Base-by-base conservation (phyloP, 2,113 vertebrate genomes). In the Setophaga coronata region DNA sequence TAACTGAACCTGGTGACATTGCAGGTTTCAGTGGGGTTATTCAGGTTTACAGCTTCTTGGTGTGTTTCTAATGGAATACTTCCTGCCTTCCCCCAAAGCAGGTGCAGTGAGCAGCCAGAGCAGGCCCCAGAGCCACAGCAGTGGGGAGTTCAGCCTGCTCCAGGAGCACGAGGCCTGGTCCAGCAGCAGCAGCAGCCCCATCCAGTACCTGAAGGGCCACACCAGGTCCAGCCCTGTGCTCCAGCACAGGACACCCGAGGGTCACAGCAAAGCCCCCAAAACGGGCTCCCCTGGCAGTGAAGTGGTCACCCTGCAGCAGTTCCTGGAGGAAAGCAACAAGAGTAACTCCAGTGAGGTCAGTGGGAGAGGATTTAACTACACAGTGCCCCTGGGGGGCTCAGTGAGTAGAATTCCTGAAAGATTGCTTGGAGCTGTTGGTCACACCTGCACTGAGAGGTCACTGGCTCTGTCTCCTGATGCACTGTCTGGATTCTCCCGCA, bases 61-160 rank as follows among this genome's bases (percentile, higher is more conserved):
- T 91, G 5, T 69, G 64, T 95, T 66, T 93, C 19, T 95, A 48
- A 72, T 1, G 66, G 83, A 67, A 54, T 31, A 82, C 61, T 97
- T 58, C 80, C 73, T 71, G 33, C 42, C 84, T 97, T 97, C 97
- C 82, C 72, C 86, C 70, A 23, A 93, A 97, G 95, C 98, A 99
- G 99, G 99, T 97, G 97, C 98, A 31, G 43, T 98, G 96, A 98
- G 98, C 95, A 99, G 97, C 93, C 98, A 98, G 87, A 99, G 98
- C 98, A 97, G 99, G 69, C 99, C 99, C 6, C 99, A 99, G 53
- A 99, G 99, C 38, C 99, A 99, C 98, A 99, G 99, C 98, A 99
- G 99, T 23, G 99, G 99, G 7, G 99, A 99, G 93, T 99, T 99
- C 95, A 99, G 98, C 85, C 98, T 99, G 42, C 98, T 98, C 29